These are phyloP conservation scores for Acleris literana DNA, from an alignment of 2,888 invertebrate species.

Conservation along the genomic window DNA sequence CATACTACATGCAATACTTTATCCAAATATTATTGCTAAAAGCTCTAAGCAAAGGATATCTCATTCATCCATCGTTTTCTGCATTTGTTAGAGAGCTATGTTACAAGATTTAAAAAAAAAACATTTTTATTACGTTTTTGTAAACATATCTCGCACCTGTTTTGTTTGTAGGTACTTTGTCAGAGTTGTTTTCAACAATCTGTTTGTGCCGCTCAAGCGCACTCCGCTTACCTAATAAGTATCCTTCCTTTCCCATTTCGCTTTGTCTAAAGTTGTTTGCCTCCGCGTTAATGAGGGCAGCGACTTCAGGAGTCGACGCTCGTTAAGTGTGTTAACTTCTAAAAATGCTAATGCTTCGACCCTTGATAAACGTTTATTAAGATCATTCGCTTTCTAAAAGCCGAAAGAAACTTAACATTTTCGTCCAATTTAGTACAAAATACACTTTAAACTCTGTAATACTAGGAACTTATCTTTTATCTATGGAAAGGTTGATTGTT, in stretches of 20 bases:
- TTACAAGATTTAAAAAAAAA: too few species aligned
- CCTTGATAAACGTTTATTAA: constrained; percentile 14
- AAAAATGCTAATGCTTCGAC: constrained; percentile 19
- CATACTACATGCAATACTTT: too few species aligned
- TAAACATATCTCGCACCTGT: neutral
- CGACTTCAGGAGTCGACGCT: constrained; percentile 37
- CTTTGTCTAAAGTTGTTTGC: constrained; percentile 36
- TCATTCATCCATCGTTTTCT: too few species aligned
- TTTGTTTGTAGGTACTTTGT: neutral
- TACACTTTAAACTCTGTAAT: neutral
- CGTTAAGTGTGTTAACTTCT: constrained; percentile 31
- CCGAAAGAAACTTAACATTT: neutral
- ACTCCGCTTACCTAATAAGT: constrained; percentile 26
- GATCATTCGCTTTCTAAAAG: neutral
- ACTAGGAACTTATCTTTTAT: neutral
- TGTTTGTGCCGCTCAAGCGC: constrained; percentile 9
- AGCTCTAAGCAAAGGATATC: too few species aligned
- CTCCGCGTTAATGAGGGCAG: constrained; percentile 35
- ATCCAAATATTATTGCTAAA: too few species aligned
- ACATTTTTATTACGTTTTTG: neutral
- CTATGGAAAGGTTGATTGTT: too few species aligned
- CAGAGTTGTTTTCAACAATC: constrained; percentile 1
- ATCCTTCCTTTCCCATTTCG: constrained; percentile 27
- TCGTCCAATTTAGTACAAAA: neutral
- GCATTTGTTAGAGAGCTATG: too few species aligned